phyloP scores from a whole-genome alignment of 1,140 invertebrate species.

The Drosophila saltans region DNA sequence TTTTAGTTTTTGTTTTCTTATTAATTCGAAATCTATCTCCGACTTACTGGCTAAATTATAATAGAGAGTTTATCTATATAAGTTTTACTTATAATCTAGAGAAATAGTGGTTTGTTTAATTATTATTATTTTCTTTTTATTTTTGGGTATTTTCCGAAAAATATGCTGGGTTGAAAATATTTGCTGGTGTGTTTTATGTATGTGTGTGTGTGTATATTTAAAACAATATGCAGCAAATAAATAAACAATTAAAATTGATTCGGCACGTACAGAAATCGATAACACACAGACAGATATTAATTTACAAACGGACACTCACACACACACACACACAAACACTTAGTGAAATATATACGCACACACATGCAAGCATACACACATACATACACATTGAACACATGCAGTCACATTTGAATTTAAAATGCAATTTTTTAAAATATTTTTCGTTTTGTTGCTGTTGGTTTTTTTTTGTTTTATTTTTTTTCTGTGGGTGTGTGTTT shows the following conservation, averaged over 20 bases:
- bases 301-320: conserved; percentile 16
- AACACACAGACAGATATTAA: conserved; percentile 30
- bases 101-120: not conserved
- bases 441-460: conserved; percentile 48
- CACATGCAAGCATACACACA: conserved; percentile 30
- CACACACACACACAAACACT: conserved; percentile 24
- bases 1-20: conserved; percentile 36
- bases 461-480: conserved; percentile 43
- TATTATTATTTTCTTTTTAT: conserved; percentile 15
- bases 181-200: conserved; percentile 1
- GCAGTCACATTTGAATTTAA: conserved; percentile 74
- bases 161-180: conserved; percentile 60
- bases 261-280: conserved; percentile 40
- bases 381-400: conserved; percentile 64
- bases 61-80: conserved; percentile 6
- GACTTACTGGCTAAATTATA: conserved; percentile 34
- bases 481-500: conserved; percentile 31
- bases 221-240: conserved; percentile 73
- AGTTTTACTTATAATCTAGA: conserved; percentile 34
- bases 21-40: conserved; percentile 48
- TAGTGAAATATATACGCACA: not conserved
- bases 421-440: conserved; percentile 77
- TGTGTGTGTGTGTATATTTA: not conserved
- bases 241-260: conserved; percentile 76
- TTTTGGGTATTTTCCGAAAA: conserved; percentile 3